Conservation (phyloP, 2,888 invertebrate species). For the Platycheirus rosarum region DNA sequence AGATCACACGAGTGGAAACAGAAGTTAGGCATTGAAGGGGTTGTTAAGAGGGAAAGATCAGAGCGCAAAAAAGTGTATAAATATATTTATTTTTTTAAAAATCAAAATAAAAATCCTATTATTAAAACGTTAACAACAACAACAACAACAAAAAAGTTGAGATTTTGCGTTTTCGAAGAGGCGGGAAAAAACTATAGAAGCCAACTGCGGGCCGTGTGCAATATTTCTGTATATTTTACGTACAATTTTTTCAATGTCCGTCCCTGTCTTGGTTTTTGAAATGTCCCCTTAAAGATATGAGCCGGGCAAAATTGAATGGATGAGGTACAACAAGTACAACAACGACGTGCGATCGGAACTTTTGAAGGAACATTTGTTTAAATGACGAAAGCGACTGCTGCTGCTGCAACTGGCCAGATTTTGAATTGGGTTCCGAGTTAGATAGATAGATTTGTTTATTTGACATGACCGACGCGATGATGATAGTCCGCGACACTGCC, state of each 20-base stretch:
- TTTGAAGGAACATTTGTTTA: not conserved
- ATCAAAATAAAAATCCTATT: slow-evolving; percentile 64
- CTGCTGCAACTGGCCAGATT: not conserved
- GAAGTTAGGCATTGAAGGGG: no score
- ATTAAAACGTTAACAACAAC: slow-evolving; percentile 61
- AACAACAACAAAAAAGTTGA: slow-evolving; percentile 18
- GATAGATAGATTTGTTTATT: slow-evolving; percentile 46
- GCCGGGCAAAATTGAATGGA: not conserved
- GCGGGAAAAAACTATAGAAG: slow-evolving; percentile 53
- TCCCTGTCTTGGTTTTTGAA: slow-evolving; percentile 26
- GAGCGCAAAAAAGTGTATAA: slow-evolving; percentile 19
- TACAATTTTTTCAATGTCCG: slow-evolving; percentile 58
- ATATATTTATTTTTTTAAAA: slow-evolving; percentile 45
- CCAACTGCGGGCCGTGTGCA: slow-evolving; percentile 81
- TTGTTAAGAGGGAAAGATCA: slow-evolving; percentile 2
- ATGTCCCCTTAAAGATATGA: slow-evolving; percentile 21
- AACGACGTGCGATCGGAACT: slow-evolving; percentile 14
- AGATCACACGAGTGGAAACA: no score
- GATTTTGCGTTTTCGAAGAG: slow-evolving; percentile 67
- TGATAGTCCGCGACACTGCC: slow-evolving; percentile 45
- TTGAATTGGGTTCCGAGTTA: no score
- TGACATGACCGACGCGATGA: no score
- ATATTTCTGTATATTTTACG: slow-evolving; percentile 81
- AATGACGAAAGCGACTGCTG: slow-evolving; percentile 14
- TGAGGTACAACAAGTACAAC: not conserved